Conservation (phyloP, 2,888 invertebrate genomes). For the Cacoxenus indagator region DNA sequence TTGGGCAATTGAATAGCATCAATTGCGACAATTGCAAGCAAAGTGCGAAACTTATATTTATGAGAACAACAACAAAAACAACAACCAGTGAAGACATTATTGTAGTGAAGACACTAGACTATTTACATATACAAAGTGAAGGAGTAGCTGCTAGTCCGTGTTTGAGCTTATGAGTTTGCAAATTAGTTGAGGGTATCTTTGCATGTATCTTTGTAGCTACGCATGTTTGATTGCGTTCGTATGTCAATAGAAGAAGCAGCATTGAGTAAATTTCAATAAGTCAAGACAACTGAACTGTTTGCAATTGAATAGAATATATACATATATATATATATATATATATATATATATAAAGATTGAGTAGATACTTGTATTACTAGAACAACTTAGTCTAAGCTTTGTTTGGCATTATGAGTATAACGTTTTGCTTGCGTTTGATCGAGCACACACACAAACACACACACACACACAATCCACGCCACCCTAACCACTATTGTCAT, state of each 20-base stretch:
- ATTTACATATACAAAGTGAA: not conserved
- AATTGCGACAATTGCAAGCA: constrained; percentile 38
- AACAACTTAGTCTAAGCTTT: not conserved
- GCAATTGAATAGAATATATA: constrained; percentile 29
- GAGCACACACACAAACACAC: not conserved
- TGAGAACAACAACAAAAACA: constrained; percentile 39
- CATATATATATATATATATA: not conserved
- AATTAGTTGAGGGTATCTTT: constrained; percentile 47
- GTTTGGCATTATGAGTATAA: not conserved
- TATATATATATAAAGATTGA: too few relatives aligned
- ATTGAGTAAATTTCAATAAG: constrained; percentile 49
- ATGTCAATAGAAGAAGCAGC: constrained; percentile 40
- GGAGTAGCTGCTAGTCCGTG: constrained; percentile 29
- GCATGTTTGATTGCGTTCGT: constrained; percentile 35
- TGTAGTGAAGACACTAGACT: not conserved
- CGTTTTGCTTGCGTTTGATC: not conserved
- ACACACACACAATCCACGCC: not conserved
- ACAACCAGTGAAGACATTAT: constrained; percentile 48
- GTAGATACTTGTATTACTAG: too few relatives aligned
- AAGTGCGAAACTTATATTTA: constrained; percentile 49
- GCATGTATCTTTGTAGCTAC: constrained; percentile 15
- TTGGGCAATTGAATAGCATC: constrained; percentile 31
- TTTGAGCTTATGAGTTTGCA: constrained; percentile 29
- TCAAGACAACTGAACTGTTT: constrained; percentile 48
- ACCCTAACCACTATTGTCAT: not conserved